Evolutionary conservation across 1,140 invertebrate genomes (phyloP), one percentile per base, ranked within the genome.

Genomic region (Drosophila persimilis): DNA sequence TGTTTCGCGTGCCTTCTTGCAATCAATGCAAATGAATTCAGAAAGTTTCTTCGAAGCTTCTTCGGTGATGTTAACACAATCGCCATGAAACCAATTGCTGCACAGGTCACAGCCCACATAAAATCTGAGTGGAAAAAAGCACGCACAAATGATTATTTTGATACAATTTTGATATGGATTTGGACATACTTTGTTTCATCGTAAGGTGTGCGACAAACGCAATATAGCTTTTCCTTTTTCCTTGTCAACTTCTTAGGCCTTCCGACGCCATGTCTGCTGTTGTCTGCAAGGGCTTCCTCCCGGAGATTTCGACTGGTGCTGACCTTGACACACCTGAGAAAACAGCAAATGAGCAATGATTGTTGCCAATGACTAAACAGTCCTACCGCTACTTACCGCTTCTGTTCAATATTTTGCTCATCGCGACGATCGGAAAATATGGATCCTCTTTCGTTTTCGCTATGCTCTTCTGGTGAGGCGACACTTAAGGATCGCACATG

Each of bases 81-180:
- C 95, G 2, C 98, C 98, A 91, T 99, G 98, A 93, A 99, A 99
- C 98, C 98, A 99, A 92, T 99, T 98, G 75, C 97, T 97, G 91
- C 98, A 99, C 58, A 97, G 92, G 92, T 99, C 98, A 92, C 99
- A 99, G 39, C 97, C 97, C 73, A 99, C 97, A 92, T 99, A 99
- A 92, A 99, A 99, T 91, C 97, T 98, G 85, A 11, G 60, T 7
- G 1, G 5, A 48, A 81, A 77, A 9, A 44, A 11, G 55, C 52
- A 57, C 52, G 1, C 2, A 29, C 6, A 35, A 20, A 43, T 17
- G 11, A 8, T 51, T 46, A n/a, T 6, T 35, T n/a, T 5, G 0
- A n/a, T 20, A 41, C 7, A 35, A 1, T 13, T 2, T n/a, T 8
- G 0, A 62, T 17, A 52, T 7, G 7, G 7, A 2, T 13, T 31